A percentile compares a stretch with the other conserved stretches of the same genome.
phyloP scores from a whole-genome alignment of 2,113 vertebrate genomes.

The Carassius auratus region DNA sequence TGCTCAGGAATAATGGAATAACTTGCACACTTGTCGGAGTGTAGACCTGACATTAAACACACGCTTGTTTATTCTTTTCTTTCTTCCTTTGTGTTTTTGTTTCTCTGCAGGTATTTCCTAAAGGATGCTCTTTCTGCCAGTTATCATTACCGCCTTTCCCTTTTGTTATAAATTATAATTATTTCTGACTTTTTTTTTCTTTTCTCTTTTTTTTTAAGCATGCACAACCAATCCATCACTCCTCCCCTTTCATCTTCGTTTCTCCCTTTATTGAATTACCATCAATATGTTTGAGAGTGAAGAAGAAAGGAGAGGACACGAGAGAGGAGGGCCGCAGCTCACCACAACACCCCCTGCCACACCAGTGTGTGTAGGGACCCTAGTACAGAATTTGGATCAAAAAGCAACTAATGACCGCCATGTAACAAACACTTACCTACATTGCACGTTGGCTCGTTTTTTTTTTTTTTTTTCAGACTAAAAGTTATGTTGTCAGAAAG shows the following conservation, averaged over 20 bases:
- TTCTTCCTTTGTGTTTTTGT: conserved; percentile 66
- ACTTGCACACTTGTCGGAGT: conserved; percentile 59
- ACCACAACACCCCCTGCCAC: conserved; percentile 45
- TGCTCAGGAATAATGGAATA: conserved; percentile 35
- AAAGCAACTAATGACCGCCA: not conserved
- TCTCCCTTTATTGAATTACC: conserved; percentile 69
- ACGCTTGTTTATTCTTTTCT: conserved; percentile 60
- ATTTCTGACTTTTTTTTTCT: conserved; percentile 35
- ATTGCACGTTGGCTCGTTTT: no score
- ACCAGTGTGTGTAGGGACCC: conserved; percentile 32
- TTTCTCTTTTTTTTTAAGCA: conserved; percentile 54
- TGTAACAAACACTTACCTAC: not conserved
- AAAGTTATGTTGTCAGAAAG: not conserved
- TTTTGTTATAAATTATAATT: conserved; percentile 41
- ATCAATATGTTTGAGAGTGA: conserved; percentile 65
- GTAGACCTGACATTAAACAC: conserved; percentile 61
- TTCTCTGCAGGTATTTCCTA: conserved; percentile 73
- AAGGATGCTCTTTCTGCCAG: conserved; percentile 66
- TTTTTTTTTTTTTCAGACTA: not conserved
- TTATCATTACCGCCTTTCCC: conserved; percentile 51
- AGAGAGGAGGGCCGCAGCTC: conserved; percentile 61
- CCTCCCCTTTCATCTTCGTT: conserved; percentile 47
- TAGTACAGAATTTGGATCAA: conserved; percentile 27
- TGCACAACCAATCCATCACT: conserved; percentile 60
- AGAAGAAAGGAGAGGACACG: conserved; percentile 66